Evolutionary conservation across 2,888 invertebrate genomes (phyloP).

Genomic region (Mesochorus sp.): DNA sequence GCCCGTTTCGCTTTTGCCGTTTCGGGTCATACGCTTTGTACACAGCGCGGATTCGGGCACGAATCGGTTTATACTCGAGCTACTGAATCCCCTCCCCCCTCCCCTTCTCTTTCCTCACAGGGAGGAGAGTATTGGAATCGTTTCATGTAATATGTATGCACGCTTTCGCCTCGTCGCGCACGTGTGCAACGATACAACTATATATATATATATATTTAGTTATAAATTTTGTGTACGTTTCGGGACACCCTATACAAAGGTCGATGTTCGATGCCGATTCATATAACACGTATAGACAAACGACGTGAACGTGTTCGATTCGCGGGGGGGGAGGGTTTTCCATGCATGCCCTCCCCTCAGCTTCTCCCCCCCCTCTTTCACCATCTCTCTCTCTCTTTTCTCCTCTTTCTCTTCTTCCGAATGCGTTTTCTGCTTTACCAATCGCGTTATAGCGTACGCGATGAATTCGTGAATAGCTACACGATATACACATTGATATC

Average conservation of each 20-base stretch:
- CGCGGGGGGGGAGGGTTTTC: slow-evolving; percentile 10
- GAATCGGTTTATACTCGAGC: slow-evolving; percentile 45
- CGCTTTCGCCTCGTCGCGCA: slow-evolving; percentile 47
- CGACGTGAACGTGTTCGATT: slow-evolving; percentile 54
- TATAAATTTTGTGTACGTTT: not conserved
- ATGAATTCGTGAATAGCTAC: slow-evolving; percentile 44
- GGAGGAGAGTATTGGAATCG: slow-evolving; percentile 2
- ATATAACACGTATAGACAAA: slow-evolving; percentile 51
- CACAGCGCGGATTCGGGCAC: slow-evolving; percentile 39
- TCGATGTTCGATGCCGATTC: slow-evolving; percentile 47
- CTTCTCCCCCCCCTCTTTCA: not conserved
- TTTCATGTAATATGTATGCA: slow-evolving; percentile 52
- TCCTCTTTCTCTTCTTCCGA: not conserved
- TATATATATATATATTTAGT: not conserved
- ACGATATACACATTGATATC: slow-evolving; percentile 13
- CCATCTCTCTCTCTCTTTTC: not conserved
- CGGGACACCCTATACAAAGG: not conserved
- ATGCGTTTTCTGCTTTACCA: slow-evolving; percentile 37
- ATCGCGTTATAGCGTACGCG: slow-evolving; percentile 39
- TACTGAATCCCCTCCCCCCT: slow-evolving; percentile 32
- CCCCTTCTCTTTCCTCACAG: too few relatives aligned
- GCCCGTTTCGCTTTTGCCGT: slow-evolving; percentile 22
- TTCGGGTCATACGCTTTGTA: slow-evolving; percentile 40
- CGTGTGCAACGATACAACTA: too few relatives aligned
- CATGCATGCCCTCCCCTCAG: slow-evolving; percentile 19